phyloP scores from a whole-genome alignment of 2,113 vertebrate species.

The Nannospalax galili region DNA sequence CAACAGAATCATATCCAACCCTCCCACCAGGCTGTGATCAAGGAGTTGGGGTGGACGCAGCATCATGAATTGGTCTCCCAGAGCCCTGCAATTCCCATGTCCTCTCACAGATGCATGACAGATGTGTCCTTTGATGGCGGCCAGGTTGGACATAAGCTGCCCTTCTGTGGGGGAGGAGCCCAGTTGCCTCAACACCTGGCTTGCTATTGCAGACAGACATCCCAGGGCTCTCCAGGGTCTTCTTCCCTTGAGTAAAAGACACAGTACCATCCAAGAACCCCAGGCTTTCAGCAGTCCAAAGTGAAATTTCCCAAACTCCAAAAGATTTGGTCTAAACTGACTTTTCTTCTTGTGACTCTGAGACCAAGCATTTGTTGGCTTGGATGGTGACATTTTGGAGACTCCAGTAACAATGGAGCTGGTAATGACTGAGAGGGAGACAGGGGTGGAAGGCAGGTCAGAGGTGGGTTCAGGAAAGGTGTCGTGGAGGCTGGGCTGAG shows the following conservation, averaged over 20 bases:
- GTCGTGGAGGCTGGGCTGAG: not conserved
- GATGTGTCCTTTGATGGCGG: not conserved
- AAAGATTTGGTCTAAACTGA: not conserved
- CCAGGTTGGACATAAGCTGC: not conserved
- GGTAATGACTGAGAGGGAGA: not conserved
- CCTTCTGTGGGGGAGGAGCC: not conserved
- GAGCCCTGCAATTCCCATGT: not conserved
- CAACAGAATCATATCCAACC: not conserved
- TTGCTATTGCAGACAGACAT: not conserved
- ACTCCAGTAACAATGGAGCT: not conserved
- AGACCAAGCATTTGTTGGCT: not conserved
- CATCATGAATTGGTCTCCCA: not conserved
- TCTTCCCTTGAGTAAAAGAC: not conserved
- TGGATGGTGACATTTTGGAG: not conserved
- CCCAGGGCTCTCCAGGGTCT: not conserved
- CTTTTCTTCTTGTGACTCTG: not conserved
- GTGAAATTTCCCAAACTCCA: not conserved
- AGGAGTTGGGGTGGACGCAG: not conserved
- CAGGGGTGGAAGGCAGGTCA: not conserved
- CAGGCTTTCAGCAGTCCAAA: not conserved
- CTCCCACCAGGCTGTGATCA: fast-evolving
- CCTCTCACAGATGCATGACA: not conserved
- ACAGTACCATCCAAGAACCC: fast-evolving
- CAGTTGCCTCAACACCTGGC: not conserved
- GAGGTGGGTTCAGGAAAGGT: not conserved